Conservation (phyloP, 2,888 invertebrate species). For the Orthosia cruda region DNA sequence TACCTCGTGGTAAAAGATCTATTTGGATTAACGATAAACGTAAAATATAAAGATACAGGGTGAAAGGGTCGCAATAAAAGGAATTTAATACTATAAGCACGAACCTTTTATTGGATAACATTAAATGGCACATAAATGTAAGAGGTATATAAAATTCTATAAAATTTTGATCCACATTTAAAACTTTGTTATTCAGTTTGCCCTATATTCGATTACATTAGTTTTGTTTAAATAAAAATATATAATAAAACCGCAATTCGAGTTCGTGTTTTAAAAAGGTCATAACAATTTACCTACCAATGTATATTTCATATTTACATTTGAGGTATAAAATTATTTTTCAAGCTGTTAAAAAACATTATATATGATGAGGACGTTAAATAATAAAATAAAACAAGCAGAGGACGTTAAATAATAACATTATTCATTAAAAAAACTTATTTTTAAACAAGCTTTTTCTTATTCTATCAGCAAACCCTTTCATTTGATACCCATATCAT, state of each 20-base stretch:
- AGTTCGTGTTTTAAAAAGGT: too few relatives aligned
- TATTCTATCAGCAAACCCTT: too few relatives aligned
- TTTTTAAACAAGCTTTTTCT: too few relatives aligned
- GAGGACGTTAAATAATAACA: too few relatives aligned
- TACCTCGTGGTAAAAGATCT: not conserved
- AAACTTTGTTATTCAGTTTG: not conserved
- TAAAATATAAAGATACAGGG: slow-evolving; percentile 30
- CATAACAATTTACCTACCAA: too few relatives aligned
- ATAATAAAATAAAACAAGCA: too few relatives aligned
- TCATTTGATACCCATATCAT: too few relatives aligned
- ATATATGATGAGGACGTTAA: too few relatives aligned
- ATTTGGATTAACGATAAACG: slow-evolving; percentile 39
- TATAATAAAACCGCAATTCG: not conserved
- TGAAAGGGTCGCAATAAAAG: slow-evolving; percentile 38
- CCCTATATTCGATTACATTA: not conserved
- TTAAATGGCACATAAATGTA: slow-evolving; percentile 23
- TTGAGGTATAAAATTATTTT: too few relatives aligned
- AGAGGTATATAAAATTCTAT: slow-evolving; percentile 5
- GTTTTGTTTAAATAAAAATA: not conserved
- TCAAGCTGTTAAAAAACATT: too few relatives aligned
- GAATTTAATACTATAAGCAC: slow-evolving; percentile 25
- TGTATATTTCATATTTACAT: too few relatives aligned
- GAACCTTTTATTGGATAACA: slow-evolving; percentile 41
- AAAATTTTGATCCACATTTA: not conserved
- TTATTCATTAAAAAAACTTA: too few relatives aligned